Evolutionary conservation across 2,797 vertebrate species (phyloP), one percentile per base, ranked within the genome.

Genomic region (Onychomys torridus): DNA sequence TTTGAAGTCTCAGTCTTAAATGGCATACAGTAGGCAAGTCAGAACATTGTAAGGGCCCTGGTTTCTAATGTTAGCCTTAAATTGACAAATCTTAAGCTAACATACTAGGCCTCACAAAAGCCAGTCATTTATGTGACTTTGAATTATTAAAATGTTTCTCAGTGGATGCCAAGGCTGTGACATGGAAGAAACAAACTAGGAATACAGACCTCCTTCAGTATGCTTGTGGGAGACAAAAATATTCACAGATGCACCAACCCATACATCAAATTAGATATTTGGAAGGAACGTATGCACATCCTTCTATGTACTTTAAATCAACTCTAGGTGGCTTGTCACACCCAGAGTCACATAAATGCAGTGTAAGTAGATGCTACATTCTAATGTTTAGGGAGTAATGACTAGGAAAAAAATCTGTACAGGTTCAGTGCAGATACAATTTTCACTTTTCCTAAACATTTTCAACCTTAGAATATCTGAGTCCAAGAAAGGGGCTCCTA

Each of bases 181-280:
- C 61, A 89, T 69, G 14, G 12, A 96, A 89, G 21, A 55, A 88
- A 73, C 12, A 87, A 81, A 40, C 32, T 91, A 67, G 79, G 91
- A 92, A 63, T 61, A 94, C 2, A 84, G 49, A 61, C 27, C 77
- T 27, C 4, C 6, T 43, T 57, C 23, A 17, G 67, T 21, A 67
- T 84, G 69, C 57, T 49, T 37, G 34, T 43, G 34, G 25, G 11
- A 73, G 37, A 10, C 87, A 90, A 83, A 83, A 57, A 27, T 52
- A 34, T 76, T 1, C 3, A 27, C 7, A 29, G 43, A n/a, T 76
- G n/a, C 57, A 75, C 34, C 67, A 61, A 0, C n/a, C 29, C 43
- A 55, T 82, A 63, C 55, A 82, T 43, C 73, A 76, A 29, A 57
- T 46, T 9, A 37, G 25, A 17, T 67, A 37, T 77, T 46, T 46